Evolutionary conservation across 2,888 invertebrate genomes (phyloP).

Genomic region (Drosophila kuntzei): DNA sequence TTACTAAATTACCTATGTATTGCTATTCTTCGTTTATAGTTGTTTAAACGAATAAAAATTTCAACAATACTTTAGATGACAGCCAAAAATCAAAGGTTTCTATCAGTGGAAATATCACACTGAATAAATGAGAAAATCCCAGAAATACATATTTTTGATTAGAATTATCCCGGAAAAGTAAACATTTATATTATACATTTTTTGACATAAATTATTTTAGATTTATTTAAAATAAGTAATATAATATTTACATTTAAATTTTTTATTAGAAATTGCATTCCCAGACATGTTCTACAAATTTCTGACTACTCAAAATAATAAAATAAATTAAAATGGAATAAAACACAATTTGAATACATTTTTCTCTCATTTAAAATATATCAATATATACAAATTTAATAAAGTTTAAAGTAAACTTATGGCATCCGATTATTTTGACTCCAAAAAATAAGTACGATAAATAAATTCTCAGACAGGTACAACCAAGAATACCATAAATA

Average conservation of each 20-base stretch:
- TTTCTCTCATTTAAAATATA: neutral
- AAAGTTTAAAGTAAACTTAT: neutral
- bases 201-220: neutral
- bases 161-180: neutral
- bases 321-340: neutral
- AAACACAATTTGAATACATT: neutral
- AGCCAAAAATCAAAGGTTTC: neutral
- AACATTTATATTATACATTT: neutral
- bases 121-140: neutral
- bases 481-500: no score
- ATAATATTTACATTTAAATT: neutral
- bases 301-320: neutral
- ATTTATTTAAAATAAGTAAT: neutral
- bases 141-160: no score
- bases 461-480: neutral
- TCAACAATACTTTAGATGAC: constrained; percentile 8
- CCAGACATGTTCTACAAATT: neutral
- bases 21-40: constrained; percentile 26
- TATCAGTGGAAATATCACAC: neutral
- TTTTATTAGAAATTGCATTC: neutral
- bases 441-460: neutral
- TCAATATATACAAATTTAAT: neutral
- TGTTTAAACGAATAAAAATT: constrained; percentile 35
- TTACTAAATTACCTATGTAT: constrained; percentile 53
- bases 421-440: neutral